Conservation (phyloP, 2,888 invertebrate genomes). For the Cylloceria caligata region DNA sequence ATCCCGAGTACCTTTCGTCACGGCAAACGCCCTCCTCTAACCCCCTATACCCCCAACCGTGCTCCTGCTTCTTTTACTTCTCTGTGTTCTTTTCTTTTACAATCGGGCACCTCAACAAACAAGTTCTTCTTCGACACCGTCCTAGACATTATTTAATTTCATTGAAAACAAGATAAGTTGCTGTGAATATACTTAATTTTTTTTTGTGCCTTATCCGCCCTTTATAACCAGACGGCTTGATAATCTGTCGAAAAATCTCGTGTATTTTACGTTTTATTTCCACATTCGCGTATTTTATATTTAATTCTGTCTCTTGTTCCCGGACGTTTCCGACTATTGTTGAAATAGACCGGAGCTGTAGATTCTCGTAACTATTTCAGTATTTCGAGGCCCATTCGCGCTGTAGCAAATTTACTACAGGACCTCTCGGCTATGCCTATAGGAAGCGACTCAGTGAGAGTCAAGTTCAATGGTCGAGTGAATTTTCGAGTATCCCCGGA, state of each 20-base stretch:
- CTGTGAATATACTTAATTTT: neutral
- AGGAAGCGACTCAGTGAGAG: slow-evolving; percentile 19
- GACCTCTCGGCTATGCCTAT: neutral
- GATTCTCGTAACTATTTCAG: too few species aligned
- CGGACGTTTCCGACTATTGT: too few species aligned
- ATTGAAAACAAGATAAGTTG: neutral
- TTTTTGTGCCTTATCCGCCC: neutral
- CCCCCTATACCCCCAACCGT: neutral
- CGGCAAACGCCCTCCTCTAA: neutral
- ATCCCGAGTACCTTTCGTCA: slow-evolving; percentile 56
- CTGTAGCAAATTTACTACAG: neutral
- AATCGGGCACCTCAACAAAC: neutral
- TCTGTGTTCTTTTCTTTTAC: slow-evolving; percentile 5
- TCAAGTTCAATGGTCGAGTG: slow-evolving; percentile 48
- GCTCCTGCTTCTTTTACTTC: slow-evolving; percentile 7
- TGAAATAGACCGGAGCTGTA: too few species aligned
- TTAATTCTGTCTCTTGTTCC: too few species aligned
- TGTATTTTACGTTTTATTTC: neutral
- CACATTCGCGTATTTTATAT: neutral
- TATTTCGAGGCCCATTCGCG: neutral
- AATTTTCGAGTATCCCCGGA: slow-evolving; percentile 39
- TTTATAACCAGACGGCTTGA: neutral
- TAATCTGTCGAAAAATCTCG: neutral
- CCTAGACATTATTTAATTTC: slow-evolving; percentile 1
- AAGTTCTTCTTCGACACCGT: neutral